Conservation (phyloP, 37 sponge, comb jelly and placozoan genomes). For the Bolinopsis microptera region DNA sequence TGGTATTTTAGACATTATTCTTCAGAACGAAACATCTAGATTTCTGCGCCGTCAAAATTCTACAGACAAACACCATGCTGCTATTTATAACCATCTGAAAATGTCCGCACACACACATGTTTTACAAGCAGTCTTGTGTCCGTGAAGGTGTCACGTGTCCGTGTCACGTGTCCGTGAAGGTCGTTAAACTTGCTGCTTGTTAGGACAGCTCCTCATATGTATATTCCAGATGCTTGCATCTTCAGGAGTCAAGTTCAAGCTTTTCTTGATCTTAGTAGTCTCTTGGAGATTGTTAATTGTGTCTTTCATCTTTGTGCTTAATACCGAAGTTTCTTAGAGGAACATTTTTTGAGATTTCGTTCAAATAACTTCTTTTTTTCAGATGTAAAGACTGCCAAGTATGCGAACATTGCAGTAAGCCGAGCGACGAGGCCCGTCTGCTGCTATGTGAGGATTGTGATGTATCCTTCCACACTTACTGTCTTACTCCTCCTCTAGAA, state of each 20-base stretch:
- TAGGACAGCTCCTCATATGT: too few relatives aligned
- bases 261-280: too few relatives aligned
- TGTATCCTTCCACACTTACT: conserved; percentile 61
- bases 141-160: too few relatives aligned
- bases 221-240: too few relatives aligned
- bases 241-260: too few relatives aligned
- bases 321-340: too few relatives aligned
- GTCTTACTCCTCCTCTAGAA: conserved; percentile 43
- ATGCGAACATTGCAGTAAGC: conserved; percentile 38
- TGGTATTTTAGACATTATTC: background rate
- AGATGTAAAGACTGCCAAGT: conserved; percentile 50
- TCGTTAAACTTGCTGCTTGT: background rate
- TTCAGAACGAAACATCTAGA: too few relatives aligned
- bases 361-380: background rate
- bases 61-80: background rate
- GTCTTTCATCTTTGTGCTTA: too few relatives aligned
- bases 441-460: conserved; percentile 62
- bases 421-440: background rate
- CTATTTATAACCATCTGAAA: background rate
- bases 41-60: background rate
- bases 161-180: background rate
- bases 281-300: too few relatives aligned
- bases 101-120: background rate
- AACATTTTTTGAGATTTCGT: too few relatives aligned
- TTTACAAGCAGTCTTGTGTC: background rate